A percentile compares a stretch with the other conserved stretches of the same genome.
Evolutionary conservation across 2,888 invertebrate genomes (phyloP).

Genomic region (Fragum sueziense): DNA sequence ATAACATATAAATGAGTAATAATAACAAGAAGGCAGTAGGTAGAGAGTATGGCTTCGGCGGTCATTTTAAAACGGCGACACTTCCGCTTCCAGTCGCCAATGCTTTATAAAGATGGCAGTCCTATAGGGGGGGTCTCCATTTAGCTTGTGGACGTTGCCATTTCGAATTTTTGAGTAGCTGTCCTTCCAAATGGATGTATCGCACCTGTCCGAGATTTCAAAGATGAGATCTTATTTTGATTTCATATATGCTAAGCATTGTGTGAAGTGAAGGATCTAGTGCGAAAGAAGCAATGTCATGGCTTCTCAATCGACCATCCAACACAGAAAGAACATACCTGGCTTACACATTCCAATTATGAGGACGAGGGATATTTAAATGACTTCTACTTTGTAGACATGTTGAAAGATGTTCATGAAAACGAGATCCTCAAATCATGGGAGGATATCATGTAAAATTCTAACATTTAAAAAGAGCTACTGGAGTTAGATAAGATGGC

Average conservation of each 20-base stretch:
- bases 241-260: slow-evolving; percentile 37
- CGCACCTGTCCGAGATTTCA: too few species aligned
- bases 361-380: slow-evolving; percentile 24
- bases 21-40: too few species aligned
- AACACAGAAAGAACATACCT: slow-evolving; percentile 37
- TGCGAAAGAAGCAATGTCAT: slow-evolving; percentile 19
- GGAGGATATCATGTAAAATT: slow-evolving; percentile 24
- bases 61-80: too few species aligned
- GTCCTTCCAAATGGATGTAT: too few species aligned
- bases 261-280: slow-evolving; percentile 7
- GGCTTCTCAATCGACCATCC: slow-evolving; percentile 31
- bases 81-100: too few species aligned
- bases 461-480: slow-evolving; percentile 17
- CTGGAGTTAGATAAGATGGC: slow-evolving; percentile 27
- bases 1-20: too few species aligned
- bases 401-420: slow-evolving; percentile 32
- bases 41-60: too few species aligned
- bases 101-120: too few species aligned
- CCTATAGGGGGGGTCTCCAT: too few species aligned
- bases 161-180: too few species aligned
- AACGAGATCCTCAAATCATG: slow-evolving; percentile 21
- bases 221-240: slow-evolving; percentile 37
- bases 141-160: too few species aligned
- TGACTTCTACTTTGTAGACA: slow-evolving; percentile 30
- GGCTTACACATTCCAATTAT: not conserved